Percentiles rank a stretch among this genome's conserved stretches.
Conservation (phyloP, 2,113 vertebrate genomes). For the Ciconia maguari region DNA sequence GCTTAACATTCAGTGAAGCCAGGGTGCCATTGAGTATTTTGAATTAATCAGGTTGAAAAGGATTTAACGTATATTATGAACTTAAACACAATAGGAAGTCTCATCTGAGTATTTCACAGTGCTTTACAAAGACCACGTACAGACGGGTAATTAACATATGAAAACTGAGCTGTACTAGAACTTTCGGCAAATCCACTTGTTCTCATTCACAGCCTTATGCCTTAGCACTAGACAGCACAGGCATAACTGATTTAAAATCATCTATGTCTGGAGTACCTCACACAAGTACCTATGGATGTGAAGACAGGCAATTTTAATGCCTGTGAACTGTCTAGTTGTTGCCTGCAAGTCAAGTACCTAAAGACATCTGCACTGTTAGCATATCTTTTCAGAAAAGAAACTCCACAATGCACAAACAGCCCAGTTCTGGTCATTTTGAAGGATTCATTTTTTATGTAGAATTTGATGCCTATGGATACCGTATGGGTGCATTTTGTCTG, state of each 20-base stretch:
- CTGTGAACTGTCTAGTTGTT: not conserved
- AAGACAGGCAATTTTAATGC: not conserved
- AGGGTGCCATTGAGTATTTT: not conserved
- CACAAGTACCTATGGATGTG: not conserved
- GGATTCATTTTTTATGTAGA: not conserved
- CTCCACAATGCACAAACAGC: not conserved
- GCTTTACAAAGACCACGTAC: not conserved
- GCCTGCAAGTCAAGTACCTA: not conserved
- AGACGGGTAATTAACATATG: not conserved
- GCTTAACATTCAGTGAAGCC: not conserved
- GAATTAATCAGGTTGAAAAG: not conserved
- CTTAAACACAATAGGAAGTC: not conserved
- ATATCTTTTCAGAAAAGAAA: not conserved
- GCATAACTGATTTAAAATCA: not conserved
- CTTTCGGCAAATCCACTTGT: not conserved
- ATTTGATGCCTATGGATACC: not conserved
- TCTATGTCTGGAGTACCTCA: not conserved
- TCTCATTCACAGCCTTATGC: not conserved
- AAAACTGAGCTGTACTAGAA: constrained; percentile 4
- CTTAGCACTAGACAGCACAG: not conserved
- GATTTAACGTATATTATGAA: not conserved
- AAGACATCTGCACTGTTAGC: not conserved
- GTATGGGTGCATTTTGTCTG: not conserved
- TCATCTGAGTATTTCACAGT: not conserved
- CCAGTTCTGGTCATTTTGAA: not conserved